Conservation (phyloP, 2,113 vertebrate genomes). For the Zapus hudsonius region DNA sequence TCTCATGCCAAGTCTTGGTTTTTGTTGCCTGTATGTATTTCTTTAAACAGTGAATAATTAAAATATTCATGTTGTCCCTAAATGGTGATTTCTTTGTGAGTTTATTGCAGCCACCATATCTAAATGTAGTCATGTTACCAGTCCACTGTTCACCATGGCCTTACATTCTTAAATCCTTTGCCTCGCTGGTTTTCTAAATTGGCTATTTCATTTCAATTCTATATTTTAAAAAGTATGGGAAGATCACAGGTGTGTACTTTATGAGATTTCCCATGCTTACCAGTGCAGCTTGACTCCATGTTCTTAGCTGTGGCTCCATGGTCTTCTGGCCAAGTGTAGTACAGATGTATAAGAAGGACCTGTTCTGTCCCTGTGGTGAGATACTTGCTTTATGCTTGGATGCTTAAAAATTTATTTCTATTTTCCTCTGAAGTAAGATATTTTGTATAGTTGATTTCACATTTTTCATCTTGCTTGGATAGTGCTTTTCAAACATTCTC, state of each 20-base stretch:
- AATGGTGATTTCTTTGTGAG: neutral
- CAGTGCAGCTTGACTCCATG: neutral
- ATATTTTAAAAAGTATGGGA: neutral
- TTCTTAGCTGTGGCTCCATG: neutral
- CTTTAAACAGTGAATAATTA: neutral
- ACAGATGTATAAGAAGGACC: conserved; percentile 11
- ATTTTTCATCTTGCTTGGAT: conserved; percentile 39
- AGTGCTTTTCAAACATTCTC: conserved; percentile 21
- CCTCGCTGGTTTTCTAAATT: neutral
- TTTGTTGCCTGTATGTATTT: neutral
- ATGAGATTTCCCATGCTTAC: neutral
- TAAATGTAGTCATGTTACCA: neutral
- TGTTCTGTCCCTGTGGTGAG: neutral
- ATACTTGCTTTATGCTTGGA: conserved; percentile 22
- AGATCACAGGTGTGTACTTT: neutral
- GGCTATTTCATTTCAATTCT: conserved; percentile 7
- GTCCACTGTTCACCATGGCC: neutral
- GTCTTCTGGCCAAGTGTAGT: neutral
- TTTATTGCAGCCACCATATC: neutral
- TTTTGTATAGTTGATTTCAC: conserved; percentile 21
- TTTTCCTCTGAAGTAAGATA: conserved; percentile 5
- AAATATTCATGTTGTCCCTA: neutral
- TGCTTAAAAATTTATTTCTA: conserved; percentile 32
- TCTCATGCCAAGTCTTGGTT: neutral
- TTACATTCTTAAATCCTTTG: neutral